Evolutionary conservation across 2,113 vertebrate species (phyloP).

Genomic region (Lontra canadensis): DNA sequence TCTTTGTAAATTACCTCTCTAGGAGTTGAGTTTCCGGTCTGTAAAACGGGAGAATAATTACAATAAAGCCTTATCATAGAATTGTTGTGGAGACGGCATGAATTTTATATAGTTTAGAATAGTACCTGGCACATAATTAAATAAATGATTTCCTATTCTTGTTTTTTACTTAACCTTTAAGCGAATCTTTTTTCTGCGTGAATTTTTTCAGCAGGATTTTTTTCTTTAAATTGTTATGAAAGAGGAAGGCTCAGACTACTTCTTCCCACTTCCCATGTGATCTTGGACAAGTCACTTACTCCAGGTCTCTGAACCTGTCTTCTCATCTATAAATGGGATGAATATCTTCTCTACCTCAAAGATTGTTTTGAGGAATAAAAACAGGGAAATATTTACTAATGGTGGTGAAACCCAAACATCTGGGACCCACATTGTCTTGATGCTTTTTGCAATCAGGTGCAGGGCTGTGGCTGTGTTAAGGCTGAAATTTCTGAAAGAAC

Average conservation of each 20-base stretch:
- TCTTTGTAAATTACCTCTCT: constrained; percentile 28
- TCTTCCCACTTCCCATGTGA: constrained; percentile 1
- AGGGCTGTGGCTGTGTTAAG: neutral
- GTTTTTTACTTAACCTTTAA: neutral
- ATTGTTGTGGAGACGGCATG: neutral
- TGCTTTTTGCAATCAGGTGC: neutral
- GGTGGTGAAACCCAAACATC: neutral
- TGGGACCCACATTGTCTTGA: neutral
- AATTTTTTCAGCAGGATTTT: neutral
- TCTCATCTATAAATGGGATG: neutral
- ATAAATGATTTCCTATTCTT: neutral
- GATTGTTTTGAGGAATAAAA: neutral
- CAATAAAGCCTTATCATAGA: neutral
- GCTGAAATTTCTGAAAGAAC: neutral
- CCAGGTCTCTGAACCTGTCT: neutral
- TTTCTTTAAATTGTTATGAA: constrained; percentile 3
- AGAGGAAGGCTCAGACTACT: neutral
- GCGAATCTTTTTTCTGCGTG: neutral
- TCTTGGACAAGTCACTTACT: neutral
- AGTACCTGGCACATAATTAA: neutral
- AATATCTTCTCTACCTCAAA: neutral
- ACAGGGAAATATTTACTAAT: neutral
- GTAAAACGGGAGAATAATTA: constrained; percentile 23
- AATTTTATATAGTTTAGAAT: neutral
- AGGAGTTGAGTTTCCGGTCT: neutral